Evolutionary conservation across 2,113 vertebrate species (phyloP).

Genomic region (Mormyrus lacerda): DNA sequence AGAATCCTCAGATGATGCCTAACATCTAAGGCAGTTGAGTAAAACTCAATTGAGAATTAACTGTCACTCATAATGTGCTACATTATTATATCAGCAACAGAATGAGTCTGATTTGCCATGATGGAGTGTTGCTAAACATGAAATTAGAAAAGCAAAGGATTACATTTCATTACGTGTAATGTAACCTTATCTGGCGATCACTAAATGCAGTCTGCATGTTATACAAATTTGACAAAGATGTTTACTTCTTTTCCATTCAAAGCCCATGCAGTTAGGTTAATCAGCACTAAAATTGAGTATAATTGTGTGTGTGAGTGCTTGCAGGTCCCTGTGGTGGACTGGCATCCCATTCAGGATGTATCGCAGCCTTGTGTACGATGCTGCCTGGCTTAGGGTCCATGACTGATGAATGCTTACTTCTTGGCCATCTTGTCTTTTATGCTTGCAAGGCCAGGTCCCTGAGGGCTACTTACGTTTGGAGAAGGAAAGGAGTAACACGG

Average conservation of each 20-base stretch:
- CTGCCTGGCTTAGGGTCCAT: background rate
- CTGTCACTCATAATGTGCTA: background rate
- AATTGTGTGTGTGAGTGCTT: background rate
- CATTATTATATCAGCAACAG: background rate
- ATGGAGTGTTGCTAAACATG: background rate
- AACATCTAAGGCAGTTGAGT: background rate
- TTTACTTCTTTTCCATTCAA: background rate
- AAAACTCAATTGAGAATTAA: background rate
- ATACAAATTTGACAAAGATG: background rate
- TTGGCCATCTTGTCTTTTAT: conserved; percentile 35
- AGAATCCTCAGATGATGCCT: background rate
- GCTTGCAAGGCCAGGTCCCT: conserved; percentile 48
- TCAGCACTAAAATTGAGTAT: background rate
- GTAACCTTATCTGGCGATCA: background rate
- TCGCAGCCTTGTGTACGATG: background rate
- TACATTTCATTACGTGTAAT: background rate
- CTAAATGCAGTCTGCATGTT: background rate
- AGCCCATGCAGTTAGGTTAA: background rate
- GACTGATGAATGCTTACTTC: conserved; percentile 3
- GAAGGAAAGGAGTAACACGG: conserved; percentile 24
- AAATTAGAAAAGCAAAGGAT: background rate
- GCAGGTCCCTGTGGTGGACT: background rate
- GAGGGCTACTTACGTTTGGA: conserved; percentile 28
- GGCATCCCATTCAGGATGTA: background rate
- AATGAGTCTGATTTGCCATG: background rate